phyloP scores from a whole-genome alignment of 2,797 vertebrate species.

The Urocyon cinereoargenteus region DNA sequence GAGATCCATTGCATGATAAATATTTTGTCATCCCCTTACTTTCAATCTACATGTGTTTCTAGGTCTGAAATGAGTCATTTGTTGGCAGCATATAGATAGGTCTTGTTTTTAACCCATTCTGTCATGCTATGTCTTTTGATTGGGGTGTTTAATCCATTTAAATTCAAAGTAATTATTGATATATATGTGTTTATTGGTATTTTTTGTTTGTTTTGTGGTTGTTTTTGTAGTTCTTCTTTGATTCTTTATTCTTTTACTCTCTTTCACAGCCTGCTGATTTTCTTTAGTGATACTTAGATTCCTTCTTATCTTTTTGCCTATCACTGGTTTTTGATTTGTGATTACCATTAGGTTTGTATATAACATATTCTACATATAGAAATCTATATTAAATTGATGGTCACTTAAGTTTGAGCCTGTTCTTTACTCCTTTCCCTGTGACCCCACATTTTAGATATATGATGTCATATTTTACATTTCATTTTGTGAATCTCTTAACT shows the following conservation, averaged over 20 bases:
- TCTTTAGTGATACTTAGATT: background rate
- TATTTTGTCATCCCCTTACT: background rate
- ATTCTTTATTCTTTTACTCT: background rate
- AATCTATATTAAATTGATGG: background rate
- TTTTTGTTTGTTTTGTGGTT: background rate
- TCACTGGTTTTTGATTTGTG: background rate
- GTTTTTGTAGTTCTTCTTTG: background rate
- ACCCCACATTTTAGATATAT: background rate
- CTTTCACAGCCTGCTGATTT: background rate
- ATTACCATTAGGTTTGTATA: background rate
- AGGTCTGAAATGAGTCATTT: background rate
- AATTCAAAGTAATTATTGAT: background rate
- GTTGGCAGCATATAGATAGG: background rate
- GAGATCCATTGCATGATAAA: background rate
- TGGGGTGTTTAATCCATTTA: background rate
- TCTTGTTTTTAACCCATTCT: background rate
- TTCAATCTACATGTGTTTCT: background rate
- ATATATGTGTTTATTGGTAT: background rate
- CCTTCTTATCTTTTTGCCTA: background rate
- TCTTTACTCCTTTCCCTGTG: background rate
- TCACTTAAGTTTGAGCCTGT: background rate
- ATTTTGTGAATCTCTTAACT: background rate
- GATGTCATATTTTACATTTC: background rate
- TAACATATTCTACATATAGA: background rate
- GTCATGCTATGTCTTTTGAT: background rate